These are phyloP conservation scores for Ceratosolen solmsi DNA, from an alignment of 1,140 invertebrate genomes.

Conservation along the genomic window DNA sequence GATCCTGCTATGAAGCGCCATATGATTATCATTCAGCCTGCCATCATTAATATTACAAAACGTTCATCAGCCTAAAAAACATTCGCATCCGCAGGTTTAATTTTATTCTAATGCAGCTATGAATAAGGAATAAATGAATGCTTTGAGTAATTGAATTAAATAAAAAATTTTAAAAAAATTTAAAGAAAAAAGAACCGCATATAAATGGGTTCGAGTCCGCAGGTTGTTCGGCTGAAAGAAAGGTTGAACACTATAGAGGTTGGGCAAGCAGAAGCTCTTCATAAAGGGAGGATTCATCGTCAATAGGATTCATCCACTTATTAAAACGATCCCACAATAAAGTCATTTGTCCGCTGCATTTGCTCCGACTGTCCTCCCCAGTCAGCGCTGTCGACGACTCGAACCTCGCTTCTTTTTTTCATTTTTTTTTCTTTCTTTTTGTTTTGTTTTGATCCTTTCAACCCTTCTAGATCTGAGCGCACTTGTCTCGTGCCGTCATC, in stretches of 20 bases:
- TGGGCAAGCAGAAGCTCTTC: neutral
- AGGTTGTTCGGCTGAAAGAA: neutral
- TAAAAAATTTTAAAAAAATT: too few species aligned
- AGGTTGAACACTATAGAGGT: neutral
- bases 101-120: too few species aligned
- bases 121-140: too few species aligned
- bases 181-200: neutral
- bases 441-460: neutral
- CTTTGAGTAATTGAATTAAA: too few species aligned
- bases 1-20: too few species aligned
- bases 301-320: slow-evolving; percentile 8
- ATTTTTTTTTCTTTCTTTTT: slow-evolving; percentile 24
- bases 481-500: slow-evolving; percentile 17
- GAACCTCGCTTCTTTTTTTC: slow-evolving; percentile 17
- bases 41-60: too few species aligned
- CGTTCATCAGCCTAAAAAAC: too few species aligned
- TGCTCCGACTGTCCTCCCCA: slow-evolving; percentile 1
- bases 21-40: too few species aligned
- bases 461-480: neutral
- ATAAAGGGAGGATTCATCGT: slow-evolving; percentile 18
- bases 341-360: slow-evolving; percentile 46
- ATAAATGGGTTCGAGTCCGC: too few species aligned
- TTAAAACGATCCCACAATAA: slow-evolving; percentile 48
- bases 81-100: too few species aligned
- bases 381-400: neutral